A percentile compares a stretch with the other conserved stretches of the same genome.
Evolutionary conservation across 2,888 invertebrate species (phyloP).

Genomic region (Lobophora halterata): DNA sequence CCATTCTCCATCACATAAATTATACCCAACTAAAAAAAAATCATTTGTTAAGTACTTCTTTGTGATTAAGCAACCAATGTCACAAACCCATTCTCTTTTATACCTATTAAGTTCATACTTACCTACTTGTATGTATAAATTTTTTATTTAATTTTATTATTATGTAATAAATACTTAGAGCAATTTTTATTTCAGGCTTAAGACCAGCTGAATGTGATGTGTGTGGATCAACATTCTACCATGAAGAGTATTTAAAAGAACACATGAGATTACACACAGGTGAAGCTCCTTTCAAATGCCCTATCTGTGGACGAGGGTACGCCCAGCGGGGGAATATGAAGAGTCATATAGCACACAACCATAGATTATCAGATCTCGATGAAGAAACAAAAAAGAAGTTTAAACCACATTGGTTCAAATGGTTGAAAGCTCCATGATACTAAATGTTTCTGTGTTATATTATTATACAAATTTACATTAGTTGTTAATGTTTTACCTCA

Average conservation of each 20-base stretch:
- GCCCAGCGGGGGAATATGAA: constrained; percentile 75
- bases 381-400: constrained; percentile 55
- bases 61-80: too few species aligned
- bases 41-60: too few species aligned
- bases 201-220: constrained; percentile 66
- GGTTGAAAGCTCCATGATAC: constrained; percentile 47
- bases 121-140: too few species aligned
- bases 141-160: neutral
- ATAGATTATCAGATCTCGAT: constrained; percentile 63
- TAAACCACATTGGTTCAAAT: constrained; percentile 65
- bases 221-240: constrained; percentile 66
- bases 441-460: too few species aligned
- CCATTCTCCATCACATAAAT: too few species aligned
- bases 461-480: too few species aligned
- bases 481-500: too few species aligned
- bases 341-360: constrained; percentile 63
- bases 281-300: constrained; percentile 74
- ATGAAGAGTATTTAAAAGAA: constrained; percentile 67
- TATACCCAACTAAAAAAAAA: too few species aligned
- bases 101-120: too few species aligned
- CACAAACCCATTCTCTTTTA: too few species aligned
- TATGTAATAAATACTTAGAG: neutral
- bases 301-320: constrained; percentile 69
- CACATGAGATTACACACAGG: constrained; percentile 76
- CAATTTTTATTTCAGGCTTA: constrained; percentile 54